Base-by-base conservation (phyloP, 2,888 invertebrate genomes). In the Drosophila falleni region DNA sequence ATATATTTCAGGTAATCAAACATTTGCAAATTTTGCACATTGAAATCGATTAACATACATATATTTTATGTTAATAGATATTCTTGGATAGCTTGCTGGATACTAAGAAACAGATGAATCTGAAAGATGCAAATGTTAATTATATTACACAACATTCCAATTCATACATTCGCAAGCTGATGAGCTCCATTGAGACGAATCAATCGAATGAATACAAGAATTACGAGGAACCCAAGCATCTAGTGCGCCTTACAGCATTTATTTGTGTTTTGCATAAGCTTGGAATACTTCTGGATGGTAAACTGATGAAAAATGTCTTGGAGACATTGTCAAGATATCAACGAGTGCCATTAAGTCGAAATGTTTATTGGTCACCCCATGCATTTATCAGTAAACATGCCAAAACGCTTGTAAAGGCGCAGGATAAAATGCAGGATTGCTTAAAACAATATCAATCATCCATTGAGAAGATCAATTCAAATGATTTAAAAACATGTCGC, bases 341-440 rank as follows among this genome's bases (percentile, higher is more conserved):
- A 76, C 96, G 96, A 35, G 95, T 98, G 65, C 95, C 96, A 49
- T 93, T 99, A 35, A 94, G 95, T 65, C 97, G 97, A 1, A 96
- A 96, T 89, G 94, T 96, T 15, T 92, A 97, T 59, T 98, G 98
- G 97, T 95, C 96, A 87, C 97, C 98, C 0, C 96, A 96, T 90
- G 94, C 95, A 80, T 98, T 98, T 92, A 93, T 98, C 4, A 92
- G 94, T 49, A 94, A 94, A 79, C 94, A 95, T 91, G 93, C 95
- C 72, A 93, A 95, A 80, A 92, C 95, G 81, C 90, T 94, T 13
- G 91, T 93, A 0, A 91, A 94, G 49, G 93, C 94, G 65, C 85
- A 89, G 67, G 93, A 94, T 60, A 94, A 94, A 84, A 80, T 92
- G 0, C 89, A 92, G 3, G 73, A 91, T 26, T 64, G 68, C 90